phyloP scores from a whole-genome alignment of 1,140 invertebrate genomes.

The Megathymus violae region DNA sequence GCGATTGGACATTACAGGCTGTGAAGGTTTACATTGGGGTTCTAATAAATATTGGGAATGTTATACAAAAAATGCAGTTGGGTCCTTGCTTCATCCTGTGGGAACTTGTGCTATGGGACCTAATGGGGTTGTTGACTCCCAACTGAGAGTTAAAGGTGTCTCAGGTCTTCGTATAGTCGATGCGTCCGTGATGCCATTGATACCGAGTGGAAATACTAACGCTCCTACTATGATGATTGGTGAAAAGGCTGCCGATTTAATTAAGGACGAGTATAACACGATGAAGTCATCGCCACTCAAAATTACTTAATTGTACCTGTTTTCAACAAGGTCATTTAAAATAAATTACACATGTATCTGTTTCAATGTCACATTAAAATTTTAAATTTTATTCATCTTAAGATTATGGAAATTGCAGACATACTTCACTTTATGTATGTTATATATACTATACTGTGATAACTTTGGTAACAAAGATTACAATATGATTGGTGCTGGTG shows the following conservation, averaged over 20 bases:
- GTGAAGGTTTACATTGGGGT: conserved; percentile 84
- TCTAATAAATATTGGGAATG: conserved; percentile 90
- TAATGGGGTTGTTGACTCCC: conserved; percentile 86
- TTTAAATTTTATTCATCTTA: too few species aligned
- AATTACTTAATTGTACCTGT: too few species aligned
- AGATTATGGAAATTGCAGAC: too few species aligned
- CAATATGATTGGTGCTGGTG: too few species aligned
- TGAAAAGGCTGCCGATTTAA: conserved; percentile 85
- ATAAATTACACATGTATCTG: conserved; percentile 7
- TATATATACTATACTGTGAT: too few species aligned
- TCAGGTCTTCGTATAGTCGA: conserved; percentile 88
- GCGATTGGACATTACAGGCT: conserved; percentile 67
- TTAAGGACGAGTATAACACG: conserved; percentile 82
- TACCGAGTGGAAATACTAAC: conserved; percentile 85
- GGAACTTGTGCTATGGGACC: conserved; percentile 94
- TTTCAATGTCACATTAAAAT: conserved; percentile 8
- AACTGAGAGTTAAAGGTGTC: conserved; percentile 87
- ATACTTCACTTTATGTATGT: too few species aligned
- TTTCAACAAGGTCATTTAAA: too few species aligned
- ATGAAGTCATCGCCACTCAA: too few species aligned
- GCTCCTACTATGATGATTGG: conserved; percentile 86
- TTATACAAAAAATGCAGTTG: conserved; percentile 86
- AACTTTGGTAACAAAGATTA: too few species aligned
- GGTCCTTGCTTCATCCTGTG: conserved; percentile 92
- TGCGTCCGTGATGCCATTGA: conserved; percentile 89